Conservation (phyloP, 2,113 vertebrate species). For the Meleagris gallopavo region DNA sequence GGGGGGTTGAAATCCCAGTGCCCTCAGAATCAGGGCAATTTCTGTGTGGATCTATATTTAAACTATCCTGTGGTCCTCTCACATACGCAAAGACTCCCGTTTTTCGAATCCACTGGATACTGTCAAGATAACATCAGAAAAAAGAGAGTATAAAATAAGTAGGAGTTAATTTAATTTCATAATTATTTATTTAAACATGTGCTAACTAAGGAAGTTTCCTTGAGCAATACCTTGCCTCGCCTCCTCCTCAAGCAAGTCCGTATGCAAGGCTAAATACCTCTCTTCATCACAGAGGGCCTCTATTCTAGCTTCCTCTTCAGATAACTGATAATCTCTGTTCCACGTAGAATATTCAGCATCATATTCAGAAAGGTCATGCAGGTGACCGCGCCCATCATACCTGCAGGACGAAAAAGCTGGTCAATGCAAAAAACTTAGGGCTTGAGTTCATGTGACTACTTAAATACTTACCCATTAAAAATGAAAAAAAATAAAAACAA, state of each 20-base stretch:
- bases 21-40: constrained; percentile 82
- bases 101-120: constrained; percentile 87
- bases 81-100: constrained; percentile 84
- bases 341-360: constrained; percentile 94
- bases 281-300: constrained; percentile 98
- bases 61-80: constrained; percentile 88
- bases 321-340: constrained; percentile 96
- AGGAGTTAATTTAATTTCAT: constrained; percentile 77
- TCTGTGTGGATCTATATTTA: constrained; percentile 84
- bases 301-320: constrained; percentile 96
- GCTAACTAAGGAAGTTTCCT: constrained; percentile 80
- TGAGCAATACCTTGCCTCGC: constrained; percentile 94
- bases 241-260: constrained; percentile 98
- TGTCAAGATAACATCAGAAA: constrained; percentile 91
- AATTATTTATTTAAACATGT: constrained; percentile 55
- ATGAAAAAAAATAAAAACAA: constrained; percentile 29
- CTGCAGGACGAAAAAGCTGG: constrained; percentile 87
- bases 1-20: constrained; percentile 78
- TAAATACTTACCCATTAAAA: constrained; percentile 80
- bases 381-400: constrained; percentile 99
- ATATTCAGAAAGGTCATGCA: constrained; percentile 99
- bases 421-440: constrained; percentile 78
- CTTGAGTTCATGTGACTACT: constrained; percentile 42
- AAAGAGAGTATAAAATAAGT: constrained; percentile 86
- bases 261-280: constrained; percentile 99